Conservation (phyloP, 2,113 vertebrate genomes). For the Phalacrocorax aristotelis region DNA sequence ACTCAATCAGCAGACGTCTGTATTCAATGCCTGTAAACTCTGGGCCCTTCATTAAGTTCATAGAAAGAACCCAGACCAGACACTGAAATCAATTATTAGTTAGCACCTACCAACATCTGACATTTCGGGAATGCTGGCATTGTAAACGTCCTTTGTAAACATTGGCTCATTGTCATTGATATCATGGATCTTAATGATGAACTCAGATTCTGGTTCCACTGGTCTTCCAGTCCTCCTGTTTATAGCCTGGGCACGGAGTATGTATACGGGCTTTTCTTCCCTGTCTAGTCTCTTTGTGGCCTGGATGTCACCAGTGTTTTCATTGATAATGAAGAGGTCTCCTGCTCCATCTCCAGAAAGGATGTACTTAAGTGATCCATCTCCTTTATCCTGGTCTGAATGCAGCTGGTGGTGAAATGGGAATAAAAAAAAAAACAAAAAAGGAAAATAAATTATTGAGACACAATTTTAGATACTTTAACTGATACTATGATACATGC, state of each 20-base stretch:
- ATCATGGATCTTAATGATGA: slow-evolving; percentile 98
- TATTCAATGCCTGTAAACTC: neutral
- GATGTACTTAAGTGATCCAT: slow-evolving; percentile 91
- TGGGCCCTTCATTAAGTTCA: neutral
- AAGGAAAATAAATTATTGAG: slow-evolving; percentile 16
- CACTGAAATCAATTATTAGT: neutral
- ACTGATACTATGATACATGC: neutral
- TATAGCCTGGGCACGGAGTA: slow-evolving; percentile 90
- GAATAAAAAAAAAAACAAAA: slow-evolving; percentile 7
- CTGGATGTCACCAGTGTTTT: slow-evolving; percentile 96
- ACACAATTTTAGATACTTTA: neutral
- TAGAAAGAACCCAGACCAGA: neutral
- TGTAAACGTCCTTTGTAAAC: slow-evolving; percentile 89
- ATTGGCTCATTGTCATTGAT: slow-evolving; percentile 96
- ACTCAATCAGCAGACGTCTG: neutral
- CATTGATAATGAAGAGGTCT: slow-evolving; percentile 92
- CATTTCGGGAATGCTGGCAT: slow-evolving; percentile 91
- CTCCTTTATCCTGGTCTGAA: slow-evolving; percentile 91
- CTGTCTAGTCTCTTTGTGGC: slow-evolving; percentile 94
- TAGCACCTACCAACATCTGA: slow-evolving; percentile 87
- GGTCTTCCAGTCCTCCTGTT: slow-evolving; percentile 88
- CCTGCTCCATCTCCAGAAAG: slow-evolving; percentile 94
- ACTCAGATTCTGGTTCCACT: slow-evolving; percentile 93
- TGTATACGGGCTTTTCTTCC: slow-evolving; percentile 91
- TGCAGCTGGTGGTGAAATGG: slow-evolving; percentile 84